Evolutionary conservation across 2,113 vertebrate genomes (phyloP).

Genomic region (Dromaius novaehollandiae): DNA sequence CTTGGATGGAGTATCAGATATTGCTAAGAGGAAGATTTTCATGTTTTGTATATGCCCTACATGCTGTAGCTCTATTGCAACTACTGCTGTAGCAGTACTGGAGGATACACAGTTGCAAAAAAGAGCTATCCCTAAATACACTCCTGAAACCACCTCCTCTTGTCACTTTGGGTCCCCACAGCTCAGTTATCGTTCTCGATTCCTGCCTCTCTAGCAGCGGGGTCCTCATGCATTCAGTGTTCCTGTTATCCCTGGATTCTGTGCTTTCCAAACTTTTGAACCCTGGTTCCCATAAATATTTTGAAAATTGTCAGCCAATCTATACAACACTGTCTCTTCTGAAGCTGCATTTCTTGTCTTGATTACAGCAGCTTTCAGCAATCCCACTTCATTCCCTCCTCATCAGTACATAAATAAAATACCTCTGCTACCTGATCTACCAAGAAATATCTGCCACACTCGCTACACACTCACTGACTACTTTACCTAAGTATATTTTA

Average conservation of each 20-base stretch:
- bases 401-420: neutral
- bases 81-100: neutral
- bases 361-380: neutral
- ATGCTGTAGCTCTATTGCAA: neutral
- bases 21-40: neutral
- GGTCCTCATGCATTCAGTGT: rapidly evolving
- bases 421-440: neutral
- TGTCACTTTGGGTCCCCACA: neutral
- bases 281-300: rapidly evolving
- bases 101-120: neutral
- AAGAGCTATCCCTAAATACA: neutral
- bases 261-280: neutral
- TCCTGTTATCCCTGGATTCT: neutral
- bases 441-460: neutral
- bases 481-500: neutral
- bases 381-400: neutral
- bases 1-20: neutral
- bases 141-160: neutral
- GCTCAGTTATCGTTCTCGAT: neutral
- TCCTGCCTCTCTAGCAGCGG: neutral
- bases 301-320: neutral
- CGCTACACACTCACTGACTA: rapidly evolving
- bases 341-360: neutral
- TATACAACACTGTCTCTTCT: neutral
- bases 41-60: neutral